Conservation (phyloP, 1,140 invertebrate species). For the Halotydeus destructor region DNA sequence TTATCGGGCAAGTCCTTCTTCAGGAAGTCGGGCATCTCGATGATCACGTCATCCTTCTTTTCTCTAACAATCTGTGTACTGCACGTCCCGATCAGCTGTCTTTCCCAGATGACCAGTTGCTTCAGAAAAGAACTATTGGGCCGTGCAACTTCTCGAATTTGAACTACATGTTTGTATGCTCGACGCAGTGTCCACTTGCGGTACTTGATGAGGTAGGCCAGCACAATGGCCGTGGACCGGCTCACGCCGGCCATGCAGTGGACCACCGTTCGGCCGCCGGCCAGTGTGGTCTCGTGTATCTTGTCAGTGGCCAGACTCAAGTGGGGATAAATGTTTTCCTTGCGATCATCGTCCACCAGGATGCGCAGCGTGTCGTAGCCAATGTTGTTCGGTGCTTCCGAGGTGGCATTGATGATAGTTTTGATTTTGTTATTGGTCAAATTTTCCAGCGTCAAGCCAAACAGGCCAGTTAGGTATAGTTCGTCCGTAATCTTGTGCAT, state of each 20-base stretch:
- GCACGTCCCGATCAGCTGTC: background rate
- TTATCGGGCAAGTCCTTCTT: too few species aligned
- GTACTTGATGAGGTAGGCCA: constrained; percentile 73
- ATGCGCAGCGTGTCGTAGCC: background rate
- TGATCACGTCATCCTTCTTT: background rate
- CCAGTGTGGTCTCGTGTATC: background rate
- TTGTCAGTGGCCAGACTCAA: constrained; percentile 6
- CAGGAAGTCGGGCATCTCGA: constrained; percentile 11
- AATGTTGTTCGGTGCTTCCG: constrained; percentile 5
- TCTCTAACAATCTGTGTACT: constrained; percentile 7
- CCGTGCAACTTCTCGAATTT: background rate
- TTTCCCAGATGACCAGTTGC: constrained; percentile 23
- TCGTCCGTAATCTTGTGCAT: constrained; percentile 9
- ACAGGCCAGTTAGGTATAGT: constrained; percentile 5
- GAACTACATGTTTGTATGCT: constrained; percentile 30
- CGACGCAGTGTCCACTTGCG: constrained; percentile 46
- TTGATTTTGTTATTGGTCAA: constrained; percentile 8
- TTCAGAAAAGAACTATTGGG: constrained; percentile 12
- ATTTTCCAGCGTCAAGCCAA: constrained; percentile 8
- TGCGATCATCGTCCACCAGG: too few species aligned
- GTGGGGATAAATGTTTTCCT: too few species aligned
- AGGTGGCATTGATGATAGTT: constrained; percentile 6
- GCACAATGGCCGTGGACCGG: constrained; percentile 54
- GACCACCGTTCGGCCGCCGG: constrained; percentile 30
- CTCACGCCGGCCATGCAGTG: constrained; percentile 77